A percentile compares a stretch with the other conserved stretches of the same genome.
phyloP scores from a whole-genome alignment of 1,140 invertebrate species.

The Pseudoatta argentina region DNA sequence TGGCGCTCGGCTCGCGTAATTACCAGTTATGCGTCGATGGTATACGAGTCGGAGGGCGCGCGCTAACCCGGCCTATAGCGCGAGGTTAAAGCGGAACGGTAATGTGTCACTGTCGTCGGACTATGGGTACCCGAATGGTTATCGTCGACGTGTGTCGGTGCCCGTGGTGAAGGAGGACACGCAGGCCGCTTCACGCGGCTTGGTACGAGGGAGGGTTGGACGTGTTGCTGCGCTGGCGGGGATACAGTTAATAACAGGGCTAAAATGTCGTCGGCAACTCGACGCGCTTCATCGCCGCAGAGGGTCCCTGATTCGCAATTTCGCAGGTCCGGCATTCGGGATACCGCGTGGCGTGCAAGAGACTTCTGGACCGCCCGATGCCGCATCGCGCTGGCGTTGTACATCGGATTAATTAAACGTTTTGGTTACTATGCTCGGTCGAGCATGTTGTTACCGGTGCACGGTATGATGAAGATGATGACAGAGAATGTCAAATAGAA shows the following conservation, averaged over 20 bases:
- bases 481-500: neutral
- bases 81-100: constrained; percentile 74
- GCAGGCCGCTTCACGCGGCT: constrained; percentile 6
- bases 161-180: constrained; percentile 45
- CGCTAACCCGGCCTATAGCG: constrained; percentile 71
- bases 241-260: constrained; percentile 78
- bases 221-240: constrained; percentile 13
- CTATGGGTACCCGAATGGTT: constrained; percentile 80
- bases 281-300: constrained; percentile 68
- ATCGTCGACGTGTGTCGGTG: constrained; percentile 72
- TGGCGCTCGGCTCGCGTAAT: constrained; percentile 81
- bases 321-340: constrained; percentile 25
- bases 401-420: constrained; percentile 73
- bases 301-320: constrained; percentile 68
- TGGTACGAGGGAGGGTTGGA: constrained; percentile 6
- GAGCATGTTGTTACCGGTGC: constrained; percentile 68
- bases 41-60: constrained; percentile 77
- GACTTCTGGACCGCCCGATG: constrained; percentile 32
- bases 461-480: constrained; percentile 42
- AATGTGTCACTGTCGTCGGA: constrained; percentile 85
- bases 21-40: constrained; percentile 83
- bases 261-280: constrained; percentile 74
- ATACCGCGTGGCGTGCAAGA: constrained; percentile 20
- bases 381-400: constrained; percentile 52
- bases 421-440: constrained; percentile 60